Evolutionary conservation across 2,888 invertebrate genomes (phyloP).

Genomic region (Tenthredo notha): DNA sequence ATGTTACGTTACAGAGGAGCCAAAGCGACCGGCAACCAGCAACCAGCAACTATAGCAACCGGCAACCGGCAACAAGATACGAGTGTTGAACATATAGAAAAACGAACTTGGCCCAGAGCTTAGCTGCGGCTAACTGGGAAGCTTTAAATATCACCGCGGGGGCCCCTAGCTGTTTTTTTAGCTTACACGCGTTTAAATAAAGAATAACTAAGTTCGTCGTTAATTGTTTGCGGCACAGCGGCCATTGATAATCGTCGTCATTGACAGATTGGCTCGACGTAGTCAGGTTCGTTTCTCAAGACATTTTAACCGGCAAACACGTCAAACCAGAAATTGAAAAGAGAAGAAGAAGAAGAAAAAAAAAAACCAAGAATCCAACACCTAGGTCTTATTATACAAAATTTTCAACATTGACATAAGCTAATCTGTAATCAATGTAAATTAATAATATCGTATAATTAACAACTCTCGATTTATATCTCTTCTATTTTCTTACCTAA

Average conservation of each 20-base stretch:
- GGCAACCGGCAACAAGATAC: background rate
- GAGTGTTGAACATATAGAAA: background rate
- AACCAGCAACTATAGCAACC: background rate
- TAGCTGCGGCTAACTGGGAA: background rate
- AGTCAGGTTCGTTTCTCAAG: background rate
- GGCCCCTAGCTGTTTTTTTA: slow-evolving; percentile 6
- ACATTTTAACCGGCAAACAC: slow-evolving; percentile 1
- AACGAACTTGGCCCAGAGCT: slow-evolving; percentile 19
- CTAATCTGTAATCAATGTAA: background rate
- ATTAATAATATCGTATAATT: background rate
- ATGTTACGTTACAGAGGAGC: background rate
- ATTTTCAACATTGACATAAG: background rate
- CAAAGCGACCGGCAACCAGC: background rate
- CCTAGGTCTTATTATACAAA: background rate
- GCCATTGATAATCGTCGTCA: slow-evolving; percentile 39
- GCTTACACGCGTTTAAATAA: slow-evolving; percentile 45
- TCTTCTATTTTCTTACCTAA: background rate
- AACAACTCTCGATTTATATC: background rate
- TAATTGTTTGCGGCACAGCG: slow-evolving; percentile 41
- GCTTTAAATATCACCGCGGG: slow-evolving; percentile 38
- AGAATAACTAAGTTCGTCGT: slow-evolving; percentile 44
- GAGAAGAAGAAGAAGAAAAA: background rate
- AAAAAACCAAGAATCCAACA: background rate
- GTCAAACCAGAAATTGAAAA: background rate
- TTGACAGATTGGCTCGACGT: slow-evolving; percentile 34